phyloP scores from a whole-genome alignment of 2,797 vertebrate species.

The Hephaestus fuliginosus region DNA sequence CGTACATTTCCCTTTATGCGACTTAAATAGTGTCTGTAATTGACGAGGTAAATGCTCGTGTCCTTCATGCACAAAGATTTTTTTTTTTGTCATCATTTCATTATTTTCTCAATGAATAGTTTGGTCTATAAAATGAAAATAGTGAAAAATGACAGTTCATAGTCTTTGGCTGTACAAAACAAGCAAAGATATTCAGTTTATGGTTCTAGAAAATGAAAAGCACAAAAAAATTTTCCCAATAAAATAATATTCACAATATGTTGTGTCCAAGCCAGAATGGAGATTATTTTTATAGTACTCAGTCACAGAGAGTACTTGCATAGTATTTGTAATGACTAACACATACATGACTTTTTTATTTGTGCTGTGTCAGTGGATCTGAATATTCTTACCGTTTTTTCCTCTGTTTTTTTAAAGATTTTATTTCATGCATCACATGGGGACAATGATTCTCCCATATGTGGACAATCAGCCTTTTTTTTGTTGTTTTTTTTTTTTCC shows the following conservation, averaged over 20 bases:
- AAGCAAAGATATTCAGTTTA: background rate
- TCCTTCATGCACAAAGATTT: background rate
- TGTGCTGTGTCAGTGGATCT: background rate
- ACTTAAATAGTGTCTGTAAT: background rate
- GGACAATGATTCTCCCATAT: background rate
- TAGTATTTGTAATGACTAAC: too few species aligned
- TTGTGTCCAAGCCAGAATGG: background rate
- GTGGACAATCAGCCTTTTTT: constrained; percentile 16
- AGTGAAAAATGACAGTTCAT: background rate
- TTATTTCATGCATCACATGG: background rate
- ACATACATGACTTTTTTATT: too few species aligned
- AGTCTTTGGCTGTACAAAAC: background rate
- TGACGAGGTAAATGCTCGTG: background rate
- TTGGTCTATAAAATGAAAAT: background rate
- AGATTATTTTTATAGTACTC: background rate
- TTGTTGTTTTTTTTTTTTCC: background rate
- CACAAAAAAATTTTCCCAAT: background rate
- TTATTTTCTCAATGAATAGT: background rate
- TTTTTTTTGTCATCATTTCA: background rate
- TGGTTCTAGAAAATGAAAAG: background rate
- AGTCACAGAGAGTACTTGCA: too few species aligned
- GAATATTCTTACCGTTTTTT: background rate
- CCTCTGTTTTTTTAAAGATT: background rate
- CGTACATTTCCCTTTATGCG: background rate
- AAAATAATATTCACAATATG: background rate